Evolutionary conservation across 2,113 vertebrate genomes (phyloP), one percentile per base, ranked within the genome.

Genomic region (Tylochromis polylepis): DNA sequence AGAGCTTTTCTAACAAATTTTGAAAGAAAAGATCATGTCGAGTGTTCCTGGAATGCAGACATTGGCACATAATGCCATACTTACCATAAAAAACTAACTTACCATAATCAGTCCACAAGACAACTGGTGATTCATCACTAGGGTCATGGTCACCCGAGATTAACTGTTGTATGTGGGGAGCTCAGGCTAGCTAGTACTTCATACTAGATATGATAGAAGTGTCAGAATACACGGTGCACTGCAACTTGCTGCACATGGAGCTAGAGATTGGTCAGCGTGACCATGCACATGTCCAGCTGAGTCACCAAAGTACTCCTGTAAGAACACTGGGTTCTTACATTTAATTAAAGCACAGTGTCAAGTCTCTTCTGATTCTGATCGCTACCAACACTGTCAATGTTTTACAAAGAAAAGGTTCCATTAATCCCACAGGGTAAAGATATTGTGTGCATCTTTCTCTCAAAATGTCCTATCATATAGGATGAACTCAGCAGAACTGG

Each of bases 311-410:
- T 51, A 31, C 11, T 22, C 15, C n/a, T 38, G 46, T 67, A 24
- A 67, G 9, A 82, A 55, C 29, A 24, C 38, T 62, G 58, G 15
- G 1, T 83, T 16, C 36, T 83, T 29, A 38, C 18, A 72, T 43
- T 36, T 70, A 15, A 80, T 88, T 86, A 67, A 88, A 86, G 83
- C 24, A 56, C 51, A 85, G 34, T 83, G 78, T 87, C 36, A 41
- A 77, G 15, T 59, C 46, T 78, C 41, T 24, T 79, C 38, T 43
- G 51, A 72, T 65, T 38, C 18, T 65, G 18, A 65, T 36, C 60
- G 12, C 31, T 24, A 53, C 56, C 60, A 53, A 31, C 15, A 51
- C 72, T 65, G 14, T 57, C 80, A 89, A 86, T 79, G n/a, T 15
- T 79, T 38, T 16, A 6, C 8, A 1, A 38, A 9, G 5, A 70